A percentile compares a stretch with the other conserved stretches of the same genome.
These are phyloP conservation scores for Etheostoma perlongum DNA, from an alignment of 2,797 vertebrate genomes.

Conservation along the genomic window DNA sequence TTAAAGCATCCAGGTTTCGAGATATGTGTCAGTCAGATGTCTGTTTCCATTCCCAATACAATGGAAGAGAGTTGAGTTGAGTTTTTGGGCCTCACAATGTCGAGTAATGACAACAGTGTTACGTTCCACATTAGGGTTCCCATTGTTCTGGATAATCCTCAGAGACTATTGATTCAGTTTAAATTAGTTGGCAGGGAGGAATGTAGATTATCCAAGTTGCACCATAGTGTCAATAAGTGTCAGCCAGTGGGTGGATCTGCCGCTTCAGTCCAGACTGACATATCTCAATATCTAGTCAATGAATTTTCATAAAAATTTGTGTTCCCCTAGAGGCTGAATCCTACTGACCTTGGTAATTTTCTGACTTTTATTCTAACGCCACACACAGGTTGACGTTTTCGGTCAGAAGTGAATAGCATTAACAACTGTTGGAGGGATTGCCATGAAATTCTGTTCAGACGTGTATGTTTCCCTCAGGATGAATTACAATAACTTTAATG, in stretches of 20 bases:
- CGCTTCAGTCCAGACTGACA: neutral
- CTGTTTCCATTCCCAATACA: neutral
- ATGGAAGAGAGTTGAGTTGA: neutral
- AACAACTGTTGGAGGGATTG: neutral
- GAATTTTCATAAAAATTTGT: neutral
- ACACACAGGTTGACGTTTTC: no score
- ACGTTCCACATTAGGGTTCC: neutral
- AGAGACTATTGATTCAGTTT: neutral
- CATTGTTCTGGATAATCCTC: neutral
- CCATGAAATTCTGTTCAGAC: neutral
- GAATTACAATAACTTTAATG: neutral
- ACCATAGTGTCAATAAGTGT: no score
- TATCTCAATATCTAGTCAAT: neutral
- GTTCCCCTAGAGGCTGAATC: neutral
- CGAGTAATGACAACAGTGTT: neutral
- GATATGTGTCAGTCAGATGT: neutral
- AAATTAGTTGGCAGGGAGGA: neutral
- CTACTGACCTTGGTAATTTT: neutral
- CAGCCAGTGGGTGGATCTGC: neutral
- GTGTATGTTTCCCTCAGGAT: neutral
- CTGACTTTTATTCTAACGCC: neutral
- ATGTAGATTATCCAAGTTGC: neutral
- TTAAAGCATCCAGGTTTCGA: conserved; percentile 15
- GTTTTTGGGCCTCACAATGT: neutral
- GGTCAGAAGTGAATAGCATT: neutral